Conservation (phyloP, 2,888 invertebrate species). For the Sinopyrophorus schimmeli region DNA sequence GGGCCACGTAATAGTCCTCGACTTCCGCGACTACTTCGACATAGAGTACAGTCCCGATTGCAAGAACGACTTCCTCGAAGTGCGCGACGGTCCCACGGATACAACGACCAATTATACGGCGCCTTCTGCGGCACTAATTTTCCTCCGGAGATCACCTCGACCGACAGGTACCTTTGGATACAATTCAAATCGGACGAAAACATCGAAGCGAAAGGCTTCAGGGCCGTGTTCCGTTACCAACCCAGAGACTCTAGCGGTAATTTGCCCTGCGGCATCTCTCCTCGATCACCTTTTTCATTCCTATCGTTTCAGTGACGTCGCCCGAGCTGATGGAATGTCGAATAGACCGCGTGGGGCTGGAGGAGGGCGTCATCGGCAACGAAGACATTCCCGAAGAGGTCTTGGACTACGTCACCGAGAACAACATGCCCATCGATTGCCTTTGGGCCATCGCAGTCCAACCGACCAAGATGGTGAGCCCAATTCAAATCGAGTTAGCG, state of each 20-base stretch:
- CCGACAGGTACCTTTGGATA: slow-evolving; percentile 76
- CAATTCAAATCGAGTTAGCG: not conserved
- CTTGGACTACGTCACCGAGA: slow-evolving; percentile 57
- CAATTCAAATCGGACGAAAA: slow-evolving; percentile 80
- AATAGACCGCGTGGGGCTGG: slow-evolving; percentile 57
- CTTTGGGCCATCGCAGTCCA: slow-evolving; percentile 72
- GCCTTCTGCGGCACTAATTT: slow-evolving; percentile 72
- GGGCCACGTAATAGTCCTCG: slow-evolving; percentile 70
- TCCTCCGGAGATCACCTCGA: slow-evolving; percentile 73
- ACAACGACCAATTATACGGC: slow-evolving; percentile 64
- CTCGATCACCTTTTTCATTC: slow-evolving; percentile 1
- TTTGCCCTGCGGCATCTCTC: not conserved
- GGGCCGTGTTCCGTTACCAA: slow-evolving; percentile 72
- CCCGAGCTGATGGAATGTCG: slow-evolving; percentile 65
- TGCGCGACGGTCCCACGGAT: slow-evolving; percentile 83
- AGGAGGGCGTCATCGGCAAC: slow-evolving; percentile 62
- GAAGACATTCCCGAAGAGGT: slow-evolving; percentile 62
- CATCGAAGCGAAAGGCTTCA: slow-evolving; percentile 78
- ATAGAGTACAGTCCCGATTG: slow-evolving; percentile 71
- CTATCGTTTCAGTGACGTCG: slow-evolving; percentile 49
- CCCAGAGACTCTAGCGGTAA: slow-evolving; percentile 50
- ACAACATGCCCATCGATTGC: slow-evolving; percentile 69
- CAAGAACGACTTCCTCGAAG: slow-evolving; percentile 79
- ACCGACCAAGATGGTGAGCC: slow-evolving; percentile 66
- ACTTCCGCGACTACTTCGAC: slow-evolving; percentile 79